phyloP scores from a whole-genome alignment of 2,888 invertebrate species.

The Eutolmus rufibarbis region DNA sequence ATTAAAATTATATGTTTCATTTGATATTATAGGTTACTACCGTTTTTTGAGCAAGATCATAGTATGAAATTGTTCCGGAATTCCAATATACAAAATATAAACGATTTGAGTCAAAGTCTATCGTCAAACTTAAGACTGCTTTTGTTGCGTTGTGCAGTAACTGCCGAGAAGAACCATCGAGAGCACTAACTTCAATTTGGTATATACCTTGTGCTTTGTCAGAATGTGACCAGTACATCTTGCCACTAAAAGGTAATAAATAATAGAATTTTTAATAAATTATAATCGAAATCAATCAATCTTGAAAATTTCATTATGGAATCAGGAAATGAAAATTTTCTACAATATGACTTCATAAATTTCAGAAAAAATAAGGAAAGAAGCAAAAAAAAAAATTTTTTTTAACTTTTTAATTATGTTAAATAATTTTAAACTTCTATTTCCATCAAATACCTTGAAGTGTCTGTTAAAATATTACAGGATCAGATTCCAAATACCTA shows the following conservation, averaged over 20 bases:
- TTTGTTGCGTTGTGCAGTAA: conserved; percentile 55
- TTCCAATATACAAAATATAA: conserved; percentile 76
- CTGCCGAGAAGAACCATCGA: conserved; percentile 70
- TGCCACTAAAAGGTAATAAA: conserved; percentile 62
- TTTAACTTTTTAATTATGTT: no score
- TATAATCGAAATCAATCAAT: background rate
- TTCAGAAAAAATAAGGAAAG: no score
- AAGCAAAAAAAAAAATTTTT: no score
- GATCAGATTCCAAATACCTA: no score
- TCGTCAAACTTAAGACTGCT: conserved; percentile 66
- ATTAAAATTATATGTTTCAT: background rate
- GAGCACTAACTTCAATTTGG: conserved; percentile 69
- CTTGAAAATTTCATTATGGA: no score
- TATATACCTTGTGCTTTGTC: conserved; percentile 57
- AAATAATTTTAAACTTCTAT: no score
- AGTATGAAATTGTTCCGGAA: conserved; percentile 69
- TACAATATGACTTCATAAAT: no score
- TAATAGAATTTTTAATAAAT: background rate
- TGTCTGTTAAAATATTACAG: no score
- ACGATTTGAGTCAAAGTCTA: conserved; percentile 68
- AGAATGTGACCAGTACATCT: conserved; percentile 68
- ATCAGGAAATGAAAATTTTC: no score
- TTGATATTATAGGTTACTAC: conserved; percentile 47
- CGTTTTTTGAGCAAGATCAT: conserved; percentile 64
- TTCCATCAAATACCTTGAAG: no score